These are phyloP conservation scores for Platichthys stellatus DNA, from an alignment of 2,113 vertebrate species.

Conservation along the genomic window DNA sequence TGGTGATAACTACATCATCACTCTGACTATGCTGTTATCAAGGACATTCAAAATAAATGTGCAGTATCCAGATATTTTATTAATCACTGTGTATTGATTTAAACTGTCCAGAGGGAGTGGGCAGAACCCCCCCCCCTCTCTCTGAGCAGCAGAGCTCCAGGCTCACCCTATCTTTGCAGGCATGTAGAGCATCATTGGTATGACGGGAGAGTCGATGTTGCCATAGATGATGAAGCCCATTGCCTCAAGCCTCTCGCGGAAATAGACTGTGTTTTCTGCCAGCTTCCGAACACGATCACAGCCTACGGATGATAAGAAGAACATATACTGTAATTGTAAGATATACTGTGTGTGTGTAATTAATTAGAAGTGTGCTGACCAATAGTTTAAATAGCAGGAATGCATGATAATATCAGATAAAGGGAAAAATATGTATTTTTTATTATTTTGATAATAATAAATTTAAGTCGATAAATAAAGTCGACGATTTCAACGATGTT, in stretches of 20 bases:
- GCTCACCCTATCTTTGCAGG: constrained; percentile 94
- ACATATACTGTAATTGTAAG: too few relatives aligned
- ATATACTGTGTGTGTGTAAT: too few relatives aligned
- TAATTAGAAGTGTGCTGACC: too few relatives aligned
- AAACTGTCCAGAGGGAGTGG: not conserved
- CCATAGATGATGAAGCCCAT: constrained; percentile 98
- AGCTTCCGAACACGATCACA: constrained; percentile 78
- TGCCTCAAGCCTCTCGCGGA: constrained; percentile 89
- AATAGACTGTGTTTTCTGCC: constrained; percentile 92
- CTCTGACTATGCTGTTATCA: not conserved
- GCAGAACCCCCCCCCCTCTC: too few relatives aligned
- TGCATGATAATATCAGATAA: too few relatives aligned
- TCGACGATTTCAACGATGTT: too few relatives aligned
- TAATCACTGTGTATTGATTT: not conserved
- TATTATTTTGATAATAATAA: too few relatives aligned
- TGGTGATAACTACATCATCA: not conserved
- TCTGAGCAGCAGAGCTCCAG: not conserved
- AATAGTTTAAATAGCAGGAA: too few relatives aligned
- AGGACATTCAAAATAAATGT: not conserved
- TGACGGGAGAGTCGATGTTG: constrained; percentile 93
- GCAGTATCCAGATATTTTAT: not conserved
- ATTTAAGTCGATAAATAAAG: too few relatives aligned
- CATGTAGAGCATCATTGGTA: constrained; percentile 98
- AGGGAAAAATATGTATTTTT: too few relatives aligned
- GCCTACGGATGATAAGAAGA: constrained; percentile 29